phyloP scores from a whole-genome alignment of 2,797 vertebrate species.

The Crenichthys baileyi region DNA sequence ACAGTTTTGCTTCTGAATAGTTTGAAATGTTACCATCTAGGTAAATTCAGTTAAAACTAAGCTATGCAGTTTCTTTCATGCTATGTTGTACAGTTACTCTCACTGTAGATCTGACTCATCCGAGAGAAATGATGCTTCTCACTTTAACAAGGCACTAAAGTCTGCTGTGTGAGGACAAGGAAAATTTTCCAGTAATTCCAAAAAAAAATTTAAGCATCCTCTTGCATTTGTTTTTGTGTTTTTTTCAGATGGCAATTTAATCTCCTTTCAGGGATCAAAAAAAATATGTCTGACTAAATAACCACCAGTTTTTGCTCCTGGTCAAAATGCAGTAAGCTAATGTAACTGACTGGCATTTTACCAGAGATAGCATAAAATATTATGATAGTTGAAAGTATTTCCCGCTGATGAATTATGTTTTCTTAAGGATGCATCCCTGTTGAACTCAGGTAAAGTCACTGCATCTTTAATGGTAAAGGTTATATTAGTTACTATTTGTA shows the following conservation, averaged over 20 bases:
- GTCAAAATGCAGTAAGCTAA: neutral
- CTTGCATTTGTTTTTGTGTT: neutral
- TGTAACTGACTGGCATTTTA: neutral
- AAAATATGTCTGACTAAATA: too few relatives aligned
- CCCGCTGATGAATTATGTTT: too few relatives aligned
- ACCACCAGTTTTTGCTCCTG: neutral
- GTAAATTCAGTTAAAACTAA: slow-evolving; percentile 5
- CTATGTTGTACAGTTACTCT: neutral
- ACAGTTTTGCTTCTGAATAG: neutral
- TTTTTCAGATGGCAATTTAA: neutral
- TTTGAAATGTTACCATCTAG: slow-evolving; percentile 3
- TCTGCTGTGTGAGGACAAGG: neutral
- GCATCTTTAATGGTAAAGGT: too few relatives aligned
- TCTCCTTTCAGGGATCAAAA: too few relatives aligned
- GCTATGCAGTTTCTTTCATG: neutral
- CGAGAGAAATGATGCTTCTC: neutral
- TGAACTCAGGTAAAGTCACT: too few relatives aligned
- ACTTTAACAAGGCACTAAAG: neutral
- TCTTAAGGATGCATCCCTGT: too few relatives aligned
- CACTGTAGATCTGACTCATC: neutral
- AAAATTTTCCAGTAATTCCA: neutral
- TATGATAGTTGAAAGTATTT: neutral
- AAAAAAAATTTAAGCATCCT: neutral
- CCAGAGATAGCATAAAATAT: neutral
- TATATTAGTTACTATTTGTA: too few relatives aligned